Evolutionary conservation across 2,888 invertebrate genomes (phyloP).

Genomic region (Bellardia pandia): DNA sequence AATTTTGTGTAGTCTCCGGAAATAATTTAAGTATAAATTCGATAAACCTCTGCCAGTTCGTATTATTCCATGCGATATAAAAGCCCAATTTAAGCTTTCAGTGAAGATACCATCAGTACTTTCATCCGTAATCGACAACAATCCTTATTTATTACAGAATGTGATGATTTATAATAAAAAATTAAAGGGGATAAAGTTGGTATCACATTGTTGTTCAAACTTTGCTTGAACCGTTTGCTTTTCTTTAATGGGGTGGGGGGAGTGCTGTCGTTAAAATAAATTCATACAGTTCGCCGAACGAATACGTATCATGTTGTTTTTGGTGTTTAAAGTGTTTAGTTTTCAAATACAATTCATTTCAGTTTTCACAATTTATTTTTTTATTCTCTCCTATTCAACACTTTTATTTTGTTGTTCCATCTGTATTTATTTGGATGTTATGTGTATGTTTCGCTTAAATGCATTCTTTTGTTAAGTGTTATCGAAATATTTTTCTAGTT

Average conservation of each 20-base stretch:
- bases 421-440: not conserved
- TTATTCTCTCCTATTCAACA: not conserved
- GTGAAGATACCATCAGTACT: too few species aligned
- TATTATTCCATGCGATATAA: too few species aligned
- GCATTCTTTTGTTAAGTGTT: slow-evolving; percentile 59
- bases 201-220: not conserved
- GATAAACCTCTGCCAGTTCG: too few species aligned
- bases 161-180: too few species aligned
- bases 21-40: too few species aligned
- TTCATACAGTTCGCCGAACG: not conserved
- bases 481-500: slow-evolving; percentile 48
- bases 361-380: slow-evolving; percentile 34
- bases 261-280: not conserved
- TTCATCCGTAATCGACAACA: too few species aligned
- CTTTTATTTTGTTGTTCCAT: slow-evolving; percentile 23
- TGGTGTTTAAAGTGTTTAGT: slow-evolving; percentile 32
- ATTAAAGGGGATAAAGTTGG: too few species aligned
- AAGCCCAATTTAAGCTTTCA: too few species aligned
- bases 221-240: slow-evolving; percentile 17
- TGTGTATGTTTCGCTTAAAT: slow-evolving; percentile 30
- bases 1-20: too few species aligned
- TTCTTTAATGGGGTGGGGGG: not conserved
- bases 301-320: not conserved
- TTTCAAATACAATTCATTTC: slow-evolving; percentile 45
- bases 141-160: too few species aligned